Base-by-base conservation (phyloP, 2,113 vertebrate genomes). In the Azemiops feae region DNA sequence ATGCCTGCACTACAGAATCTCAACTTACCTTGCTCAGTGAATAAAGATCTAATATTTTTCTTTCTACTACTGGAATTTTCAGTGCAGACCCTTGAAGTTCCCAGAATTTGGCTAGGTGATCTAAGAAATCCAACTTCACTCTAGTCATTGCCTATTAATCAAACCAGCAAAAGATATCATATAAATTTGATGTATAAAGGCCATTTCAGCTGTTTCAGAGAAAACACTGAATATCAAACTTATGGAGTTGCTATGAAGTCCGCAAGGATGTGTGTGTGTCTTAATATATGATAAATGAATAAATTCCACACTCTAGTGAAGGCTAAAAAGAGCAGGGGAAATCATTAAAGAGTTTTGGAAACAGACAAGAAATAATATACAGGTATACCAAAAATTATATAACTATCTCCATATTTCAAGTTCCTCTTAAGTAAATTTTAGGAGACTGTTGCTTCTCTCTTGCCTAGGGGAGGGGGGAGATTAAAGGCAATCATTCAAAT, bases 51-150 rank as follows among this genome's bases (percentile, higher is more conserved):
- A 99, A 96, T 30, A 99, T 98, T 96, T 99, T 99, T 92, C 98
- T 98, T 96, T 99, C 99, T 22, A 99, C 98, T 54, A 99, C 99
- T 23, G 99, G 99, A 88, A 99, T 99, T 93, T 99, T 98, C 89
- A 99, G 97, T 93, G 98, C 99, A 88, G 98, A 99, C 93, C 99
- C 99, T 89, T 99, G 99, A 92, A 99, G 98, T 94, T 99, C 99
- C 99, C 99, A 99, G 96, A 99, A 99, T 97, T 99, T 99, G 96
- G 99, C 98, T 85, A 99, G 98, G 95, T 99, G 99, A 98, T 99
- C 99, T 97, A 99, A 96, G 95, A 99, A 99, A 97, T 99, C 99
- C 94, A 99, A 97, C 96, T 98, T 99, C 89, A 99, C 98, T 96
- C 99, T 98, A 93, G 99, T 99, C 97, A 99, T 98, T 90, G 99